A percentile compares a stretch with the other conserved stretches of the same genome.
phyloP scores from a whole-genome alignment of 2,113 vertebrate genomes.

The Eidolon helvum region DNA sequence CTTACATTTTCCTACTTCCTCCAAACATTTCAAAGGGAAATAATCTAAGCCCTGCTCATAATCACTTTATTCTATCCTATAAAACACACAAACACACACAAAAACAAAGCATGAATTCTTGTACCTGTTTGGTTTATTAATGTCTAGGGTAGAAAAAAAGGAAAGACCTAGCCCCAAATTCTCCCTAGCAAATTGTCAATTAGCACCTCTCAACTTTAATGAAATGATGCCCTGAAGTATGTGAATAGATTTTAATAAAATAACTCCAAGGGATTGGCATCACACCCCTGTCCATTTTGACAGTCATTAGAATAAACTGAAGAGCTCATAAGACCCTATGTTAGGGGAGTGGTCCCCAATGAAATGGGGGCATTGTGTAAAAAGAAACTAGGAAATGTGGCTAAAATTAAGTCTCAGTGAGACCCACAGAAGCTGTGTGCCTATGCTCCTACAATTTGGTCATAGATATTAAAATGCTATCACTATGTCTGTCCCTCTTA shows the following conservation, averaged over 20 bases:
- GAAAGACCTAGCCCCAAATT: background rate
- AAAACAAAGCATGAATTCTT: background rate
- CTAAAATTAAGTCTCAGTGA: background rate
- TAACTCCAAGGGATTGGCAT: background rate
- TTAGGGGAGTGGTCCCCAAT: background rate
- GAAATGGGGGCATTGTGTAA: background rate
- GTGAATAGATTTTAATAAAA: background rate
- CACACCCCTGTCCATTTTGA: background rate
- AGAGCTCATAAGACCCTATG: background rate
- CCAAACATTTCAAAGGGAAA: conserved; percentile 21
- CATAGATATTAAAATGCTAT: background rate
- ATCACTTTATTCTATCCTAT: background rate
- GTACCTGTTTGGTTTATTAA: background rate
- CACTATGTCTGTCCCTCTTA: background rate
- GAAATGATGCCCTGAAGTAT: background rate
- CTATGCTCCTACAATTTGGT: background rate
- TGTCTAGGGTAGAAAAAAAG: background rate
- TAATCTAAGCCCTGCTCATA: background rate
- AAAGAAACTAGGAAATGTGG: background rate
- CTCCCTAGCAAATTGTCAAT: background rate
- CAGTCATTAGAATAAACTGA: background rate
- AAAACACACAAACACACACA: conserved; percentile 7
- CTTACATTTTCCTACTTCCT: background rate
- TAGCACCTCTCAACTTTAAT: background rate
- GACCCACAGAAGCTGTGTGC: background rate